Conservation (phyloP, 2,113 vertebrate species). For the Seriola quinqueradiata region DNA sequence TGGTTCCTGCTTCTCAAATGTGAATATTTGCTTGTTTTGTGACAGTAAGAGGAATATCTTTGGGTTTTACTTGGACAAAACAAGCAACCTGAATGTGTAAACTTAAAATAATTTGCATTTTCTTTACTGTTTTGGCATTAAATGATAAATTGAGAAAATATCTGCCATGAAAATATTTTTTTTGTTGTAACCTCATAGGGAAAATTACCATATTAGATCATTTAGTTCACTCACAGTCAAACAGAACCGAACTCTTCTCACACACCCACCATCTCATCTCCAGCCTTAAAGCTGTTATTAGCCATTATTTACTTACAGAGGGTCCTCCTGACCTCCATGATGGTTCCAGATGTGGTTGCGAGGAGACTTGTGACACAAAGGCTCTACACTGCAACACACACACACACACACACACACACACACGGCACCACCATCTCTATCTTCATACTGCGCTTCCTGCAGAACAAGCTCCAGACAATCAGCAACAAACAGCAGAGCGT, state of each 20-base stretch:
- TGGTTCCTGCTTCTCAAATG: background rate
- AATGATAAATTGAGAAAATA: too few species aligned
- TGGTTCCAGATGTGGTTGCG: constrained; percentile 5
- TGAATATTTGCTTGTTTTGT: too few species aligned
- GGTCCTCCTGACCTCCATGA: constrained; percentile 17
- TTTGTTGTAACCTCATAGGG: background rate
- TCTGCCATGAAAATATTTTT: too few species aligned
- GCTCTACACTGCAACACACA: constrained; percentile 8
- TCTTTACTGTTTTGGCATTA: too few species aligned
- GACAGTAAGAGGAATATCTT: too few species aligned
- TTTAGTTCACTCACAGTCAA: too few species aligned
- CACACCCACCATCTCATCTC: too few species aligned
- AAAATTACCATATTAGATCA: background rate
- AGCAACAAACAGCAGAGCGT: background rate
- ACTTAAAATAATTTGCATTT: too few species aligned
- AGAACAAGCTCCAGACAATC: constrained; percentile 69
- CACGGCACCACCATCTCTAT: background rate
- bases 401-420: background rate
- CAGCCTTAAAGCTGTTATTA: background rate
- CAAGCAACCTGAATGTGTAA: too few species aligned
- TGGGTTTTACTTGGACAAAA: too few species aligned
- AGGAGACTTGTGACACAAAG: constrained; percentile 3
- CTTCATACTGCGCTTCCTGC: background rate
- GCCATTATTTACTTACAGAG: background rate
- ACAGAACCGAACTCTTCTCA: too few species aligned